phyloP scores from a whole-genome alignment of 2,113 vertebrate species.

The Petromus typicus region DNA sequence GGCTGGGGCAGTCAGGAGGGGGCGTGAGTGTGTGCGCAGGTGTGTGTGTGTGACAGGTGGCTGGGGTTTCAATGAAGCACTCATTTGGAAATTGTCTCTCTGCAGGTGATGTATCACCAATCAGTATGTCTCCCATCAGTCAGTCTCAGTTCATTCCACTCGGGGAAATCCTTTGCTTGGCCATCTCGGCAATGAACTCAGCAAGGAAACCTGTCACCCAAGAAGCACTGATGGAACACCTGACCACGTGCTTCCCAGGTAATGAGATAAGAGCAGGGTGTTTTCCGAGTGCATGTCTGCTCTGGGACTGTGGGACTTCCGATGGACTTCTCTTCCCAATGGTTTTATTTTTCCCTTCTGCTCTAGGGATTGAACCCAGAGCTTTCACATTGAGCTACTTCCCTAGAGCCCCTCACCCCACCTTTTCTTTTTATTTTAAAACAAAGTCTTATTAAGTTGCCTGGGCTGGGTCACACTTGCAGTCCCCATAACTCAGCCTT shows the following conservation, averaged over 20 bases:
- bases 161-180: slow-evolving; percentile 98
- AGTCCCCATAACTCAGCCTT: neutral
- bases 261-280: slow-evolving; percentile 70
- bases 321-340: neutral
- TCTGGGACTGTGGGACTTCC: neutral
- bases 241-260: slow-evolving; percentile 99
- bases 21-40: fast-evolving
- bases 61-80: neutral
- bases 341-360: neutral
- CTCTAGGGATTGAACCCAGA: neutral
- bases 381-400: neutral
- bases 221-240: slow-evolving; percentile 97
- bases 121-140: slow-evolving; percentile 99
- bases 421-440: neutral
- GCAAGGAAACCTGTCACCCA: slow-evolving; percentile 98
- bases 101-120: slow-evolving; percentile 99
- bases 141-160: slow-evolving; percentile 99
- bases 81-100: slow-evolving; percentile 77
- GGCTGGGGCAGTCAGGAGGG: too few species aligned
- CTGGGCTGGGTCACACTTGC: neutral
- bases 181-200: slow-evolving; percentile 99
- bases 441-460: neutral
- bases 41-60: neutral
- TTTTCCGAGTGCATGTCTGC: neutral
- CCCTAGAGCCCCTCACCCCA: neutral